Conservation (phyloP, 2,888 invertebrate species). For the Malthinus seriepunctatus region DNA sequence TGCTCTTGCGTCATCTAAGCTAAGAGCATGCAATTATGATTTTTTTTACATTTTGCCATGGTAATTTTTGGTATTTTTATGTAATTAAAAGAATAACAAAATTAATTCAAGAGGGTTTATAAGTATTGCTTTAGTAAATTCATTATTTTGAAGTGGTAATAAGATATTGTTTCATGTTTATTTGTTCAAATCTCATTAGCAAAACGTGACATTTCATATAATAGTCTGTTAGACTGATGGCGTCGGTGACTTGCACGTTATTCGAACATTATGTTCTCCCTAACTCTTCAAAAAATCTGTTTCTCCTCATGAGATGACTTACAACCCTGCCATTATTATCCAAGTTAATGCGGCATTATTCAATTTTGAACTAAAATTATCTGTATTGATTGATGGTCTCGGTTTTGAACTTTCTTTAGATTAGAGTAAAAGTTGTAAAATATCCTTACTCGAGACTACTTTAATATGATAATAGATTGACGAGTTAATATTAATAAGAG, state of each 20-base stretch:
- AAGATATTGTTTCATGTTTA: constrained; percentile 7
- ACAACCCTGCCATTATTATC: constrained; percentile 41
- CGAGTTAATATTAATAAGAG: constrained; percentile 36
- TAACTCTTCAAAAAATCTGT: constrained; percentile 43
- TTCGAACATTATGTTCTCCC: constrained; percentile 41
- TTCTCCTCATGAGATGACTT: constrained; percentile 43
- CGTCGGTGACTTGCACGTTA: constrained; percentile 48
- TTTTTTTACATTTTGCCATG: too few species aligned
- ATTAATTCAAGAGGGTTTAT: too few species aligned
- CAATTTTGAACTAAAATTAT: constrained; percentile 49
- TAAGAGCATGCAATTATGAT: too few species aligned
- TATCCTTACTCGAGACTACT: constrained; percentile 37
- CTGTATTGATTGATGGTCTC: constrained; percentile 49
- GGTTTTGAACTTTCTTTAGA: constrained; percentile 40
- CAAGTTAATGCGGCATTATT: constrained; percentile 43
- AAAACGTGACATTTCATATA: constrained; percentile 36
- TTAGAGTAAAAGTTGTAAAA: constrained; percentile 43
- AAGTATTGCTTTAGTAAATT: too few species aligned
- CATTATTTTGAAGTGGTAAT: constrained; percentile 1
- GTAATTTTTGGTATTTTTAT: too few species aligned
- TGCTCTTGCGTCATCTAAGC: too few species aligned
- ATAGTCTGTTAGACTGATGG: constrained; percentile 40
- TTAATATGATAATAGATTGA: constrained; percentile 37
- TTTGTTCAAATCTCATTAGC: constrained; percentile 40
- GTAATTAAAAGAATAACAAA: too few species aligned